Evolutionary conservation across 2,888 invertebrate species (phyloP).

Genomic region (Lasiommata megera): DNA sequence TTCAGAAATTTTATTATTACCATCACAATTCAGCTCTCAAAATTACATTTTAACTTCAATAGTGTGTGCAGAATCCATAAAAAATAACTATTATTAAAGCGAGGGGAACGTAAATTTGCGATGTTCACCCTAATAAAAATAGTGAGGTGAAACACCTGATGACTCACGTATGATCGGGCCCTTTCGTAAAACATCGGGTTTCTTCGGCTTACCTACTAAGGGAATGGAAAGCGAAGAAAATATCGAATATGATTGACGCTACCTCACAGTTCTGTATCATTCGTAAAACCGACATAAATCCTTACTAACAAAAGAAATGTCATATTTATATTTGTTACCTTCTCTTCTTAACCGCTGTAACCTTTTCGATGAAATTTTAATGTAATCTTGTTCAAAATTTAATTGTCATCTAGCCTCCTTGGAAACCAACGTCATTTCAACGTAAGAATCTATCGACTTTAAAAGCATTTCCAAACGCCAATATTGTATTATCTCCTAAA

Average conservation of each 20-base stretch:
- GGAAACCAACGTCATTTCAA: too few species aligned
- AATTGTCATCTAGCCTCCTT: too few species aligned
- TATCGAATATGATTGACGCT: background rate
- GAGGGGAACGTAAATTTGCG: slow-evolving; percentile 25
- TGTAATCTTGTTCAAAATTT: too few species aligned
- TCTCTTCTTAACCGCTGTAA: too few species aligned
- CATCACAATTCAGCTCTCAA: too few species aligned
- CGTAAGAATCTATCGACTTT: too few species aligned
- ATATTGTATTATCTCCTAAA: too few species aligned
- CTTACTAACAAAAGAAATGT: too few species aligned
- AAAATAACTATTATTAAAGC: slow-evolving; percentile 3
- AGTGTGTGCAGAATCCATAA: background rate
- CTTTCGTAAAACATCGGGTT: slow-evolving; percentile 20
- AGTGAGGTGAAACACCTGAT: slow-evolving; percentile 36
- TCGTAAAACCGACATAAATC: background rate
- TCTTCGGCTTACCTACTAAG: slow-evolving; percentile 16
- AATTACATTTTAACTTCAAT: background rate
- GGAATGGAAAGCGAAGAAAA: background rate
- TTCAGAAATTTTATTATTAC: too few species aligned
- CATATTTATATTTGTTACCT: too few species aligned
- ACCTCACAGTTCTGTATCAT: background rate
- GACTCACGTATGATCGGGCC: slow-evolving; percentile 24
- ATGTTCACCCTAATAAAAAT: slow-evolving; percentile 34
- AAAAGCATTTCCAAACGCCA: too few species aligned
- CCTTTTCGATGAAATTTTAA: too few species aligned